phyloP scores from a whole-genome alignment of 1,140 invertebrate genomes.

The Dreissena rostriformis region DNA sequence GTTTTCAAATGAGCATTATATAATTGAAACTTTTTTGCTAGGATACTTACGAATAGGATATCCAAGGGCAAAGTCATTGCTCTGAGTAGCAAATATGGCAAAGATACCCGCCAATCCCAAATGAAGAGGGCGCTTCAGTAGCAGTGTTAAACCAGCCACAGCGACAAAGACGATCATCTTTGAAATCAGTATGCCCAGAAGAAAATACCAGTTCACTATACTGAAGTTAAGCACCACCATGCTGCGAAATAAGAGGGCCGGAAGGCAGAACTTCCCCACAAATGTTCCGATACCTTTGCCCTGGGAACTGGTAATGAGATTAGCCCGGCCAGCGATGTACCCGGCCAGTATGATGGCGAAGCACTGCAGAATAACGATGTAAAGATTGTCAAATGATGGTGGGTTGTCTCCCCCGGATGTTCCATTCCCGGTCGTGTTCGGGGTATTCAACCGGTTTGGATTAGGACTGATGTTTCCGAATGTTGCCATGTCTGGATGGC shows the following conservation, averaged over 20 bases:
- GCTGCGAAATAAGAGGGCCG: slow-evolving; percentile 95
- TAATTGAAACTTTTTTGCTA: not conserved
- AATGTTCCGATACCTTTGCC: slow-evolving; percentile 96
- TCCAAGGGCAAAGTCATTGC: slow-evolving; percentile 98
- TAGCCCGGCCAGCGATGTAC: slow-evolving; percentile 94
- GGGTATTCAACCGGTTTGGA: too few species aligned
- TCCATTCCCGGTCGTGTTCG: too few species aligned
- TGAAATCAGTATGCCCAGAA: slow-evolving; percentile 91
- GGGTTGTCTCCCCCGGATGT: too few species aligned
- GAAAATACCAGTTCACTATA: slow-evolving; percentile 92
- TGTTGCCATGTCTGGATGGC: too few species aligned
- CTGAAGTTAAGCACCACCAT: slow-evolving; percentile 92
- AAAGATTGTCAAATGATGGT: slow-evolving; percentile 86
- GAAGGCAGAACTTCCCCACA: slow-evolving; percentile 95
- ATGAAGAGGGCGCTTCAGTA: slow-evolving; percentile 89
- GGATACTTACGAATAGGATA: slow-evolving; percentile 93
- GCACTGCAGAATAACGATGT: slow-evolving; percentile 94
- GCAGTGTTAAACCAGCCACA: slow-evolving; percentile 90
- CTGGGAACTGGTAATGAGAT: slow-evolving; percentile 91
- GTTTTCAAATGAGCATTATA: too few species aligned
- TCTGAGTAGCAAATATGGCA: slow-evolving; percentile 97
- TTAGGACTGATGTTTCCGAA: too few species aligned
- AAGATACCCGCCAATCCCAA: slow-evolving; percentile 93
- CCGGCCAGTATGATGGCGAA: slow-evolving; percentile 95
- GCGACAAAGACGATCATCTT: slow-evolving; percentile 93